Evolutionary conservation across 2,797 vertebrate species (phyloP).

Genomic region (Mus minutoides): DNA sequence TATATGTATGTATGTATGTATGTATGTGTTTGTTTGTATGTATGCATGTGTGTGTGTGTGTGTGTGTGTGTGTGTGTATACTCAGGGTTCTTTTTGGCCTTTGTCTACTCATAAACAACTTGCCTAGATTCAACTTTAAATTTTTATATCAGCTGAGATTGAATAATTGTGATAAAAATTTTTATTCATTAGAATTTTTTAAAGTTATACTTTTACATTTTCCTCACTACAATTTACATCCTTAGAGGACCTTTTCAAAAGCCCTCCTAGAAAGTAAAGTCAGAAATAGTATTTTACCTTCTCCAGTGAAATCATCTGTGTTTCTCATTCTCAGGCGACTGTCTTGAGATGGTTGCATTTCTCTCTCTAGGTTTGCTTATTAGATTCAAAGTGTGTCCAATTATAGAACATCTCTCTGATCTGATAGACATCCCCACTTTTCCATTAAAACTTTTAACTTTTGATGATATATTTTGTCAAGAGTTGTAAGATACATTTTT

Average conservation of each 20-base stretch:
- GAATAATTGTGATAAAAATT: not conserved
- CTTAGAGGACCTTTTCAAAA: not conserved
- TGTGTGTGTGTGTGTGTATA: not conserved
- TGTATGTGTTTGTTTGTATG: too few species aligned
- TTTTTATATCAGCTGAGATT: not conserved
- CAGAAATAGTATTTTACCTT: not conserved
- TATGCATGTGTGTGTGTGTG: not conserved
- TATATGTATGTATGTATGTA: not conserved
- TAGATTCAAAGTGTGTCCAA: not conserved
- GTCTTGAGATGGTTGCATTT: not conserved
- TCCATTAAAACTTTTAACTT: not conserved
- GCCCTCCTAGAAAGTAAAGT: not conserved
- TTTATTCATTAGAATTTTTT: not conserved
- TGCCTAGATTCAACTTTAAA: not conserved
- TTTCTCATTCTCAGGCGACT: not conserved
- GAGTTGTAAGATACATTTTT: not conserved
- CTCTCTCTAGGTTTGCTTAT: not conserved
- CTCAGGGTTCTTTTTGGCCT: not conserved
- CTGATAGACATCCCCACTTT: not conserved
- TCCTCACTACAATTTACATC: not conserved
- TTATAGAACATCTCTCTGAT: not conserved
- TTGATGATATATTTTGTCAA: not conserved
- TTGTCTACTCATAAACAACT: not conserved
- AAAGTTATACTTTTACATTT: not conserved
- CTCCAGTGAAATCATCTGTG: not conserved